Percentiles rank a stretch among this genome's conserved stretches.
These are phyloP conservation scores for Chelon labrosus DNA, from an alignment of 2,797 vertebrate species.

Conservation along the genomic window DNA sequence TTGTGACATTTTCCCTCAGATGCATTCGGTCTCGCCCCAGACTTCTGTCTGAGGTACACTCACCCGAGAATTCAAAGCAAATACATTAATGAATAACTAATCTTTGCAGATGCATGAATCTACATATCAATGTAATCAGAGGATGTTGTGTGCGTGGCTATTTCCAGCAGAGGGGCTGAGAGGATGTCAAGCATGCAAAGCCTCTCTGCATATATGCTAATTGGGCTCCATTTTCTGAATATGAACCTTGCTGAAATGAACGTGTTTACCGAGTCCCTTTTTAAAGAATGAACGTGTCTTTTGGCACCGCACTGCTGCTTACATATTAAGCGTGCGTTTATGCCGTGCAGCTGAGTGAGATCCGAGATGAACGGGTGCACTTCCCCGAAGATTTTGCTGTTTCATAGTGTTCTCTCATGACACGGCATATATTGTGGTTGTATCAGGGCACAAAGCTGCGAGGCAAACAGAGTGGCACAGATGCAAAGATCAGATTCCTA, in stretches of 20 bases:
- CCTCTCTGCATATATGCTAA: constrained; percentile 83
- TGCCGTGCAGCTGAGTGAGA: constrained; percentile 30
- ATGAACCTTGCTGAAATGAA: constrained; percentile 68
- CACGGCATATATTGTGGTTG: constrained; percentile 63
- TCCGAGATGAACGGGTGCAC: constrained; percentile 40
- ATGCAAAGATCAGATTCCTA: constrained; percentile 33
- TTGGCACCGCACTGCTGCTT: constrained; percentile 45
- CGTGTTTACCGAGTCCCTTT: constrained; percentile 64
- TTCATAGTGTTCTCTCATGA: constrained; percentile 58
- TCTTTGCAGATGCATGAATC: constrained; percentile 84
- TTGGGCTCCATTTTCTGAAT: constrained; percentile 73
- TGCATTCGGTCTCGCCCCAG: constrained; percentile 68
- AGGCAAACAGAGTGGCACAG: constrained; percentile 17
- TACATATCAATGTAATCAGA: constrained; percentile 86
- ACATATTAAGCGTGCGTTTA: constrained; percentile 9
- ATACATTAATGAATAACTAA: constrained; percentile 85
- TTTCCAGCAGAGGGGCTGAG: constrained; percentile 82
- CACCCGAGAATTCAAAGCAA: constrained; percentile 80
- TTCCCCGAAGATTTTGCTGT: constrained; percentile 46
- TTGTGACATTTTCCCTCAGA: constrained; percentile 64
- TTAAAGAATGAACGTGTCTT: constrained; percentile 21
- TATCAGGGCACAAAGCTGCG: constrained; percentile 31
- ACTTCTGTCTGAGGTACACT: constrained; percentile 77
- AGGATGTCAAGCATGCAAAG: constrained; percentile 84
- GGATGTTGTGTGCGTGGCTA: constrained; percentile 82